phyloP scores from a whole-genome alignment of 2,888 invertebrate species.

The Lapara coniferarum region DNA sequence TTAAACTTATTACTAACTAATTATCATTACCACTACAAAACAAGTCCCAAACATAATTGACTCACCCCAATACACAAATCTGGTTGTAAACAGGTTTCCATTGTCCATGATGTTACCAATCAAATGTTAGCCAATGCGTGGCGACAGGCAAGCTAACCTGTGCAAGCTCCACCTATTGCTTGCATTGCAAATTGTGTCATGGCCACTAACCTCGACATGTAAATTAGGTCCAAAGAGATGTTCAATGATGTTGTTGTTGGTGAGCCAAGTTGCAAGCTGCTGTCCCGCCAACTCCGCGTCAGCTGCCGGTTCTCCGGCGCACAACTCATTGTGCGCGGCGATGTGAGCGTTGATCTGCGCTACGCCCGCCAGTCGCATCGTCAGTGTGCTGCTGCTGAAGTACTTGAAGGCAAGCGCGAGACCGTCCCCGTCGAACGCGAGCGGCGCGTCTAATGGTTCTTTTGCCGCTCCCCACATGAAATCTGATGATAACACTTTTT shows the following conservation, averaged over 20 bases:
- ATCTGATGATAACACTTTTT: conserved; percentile 76
- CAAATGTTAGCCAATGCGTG: too few species aligned
- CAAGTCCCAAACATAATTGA: too few species aligned
- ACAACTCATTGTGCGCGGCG: conserved; percentile 94
- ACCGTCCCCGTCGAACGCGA: conserved; percentile 95
- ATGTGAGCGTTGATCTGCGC: conserved; percentile 97
- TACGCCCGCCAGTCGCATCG: conserved; percentile 96
- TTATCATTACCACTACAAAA: too few species aligned
- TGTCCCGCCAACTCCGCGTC: conserved; percentile 94
- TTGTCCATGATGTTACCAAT: too few species aligned
- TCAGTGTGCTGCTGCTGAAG: conserved; percentile 96
- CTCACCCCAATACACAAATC: too few species aligned
- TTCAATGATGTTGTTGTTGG: conserved; percentile 94
- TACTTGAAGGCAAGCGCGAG: conserved; percentile 97
- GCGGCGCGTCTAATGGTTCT: conserved; percentile 93
- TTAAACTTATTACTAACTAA: too few species aligned
- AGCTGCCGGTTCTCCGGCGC: conserved; percentile 93
- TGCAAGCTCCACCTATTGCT: too few species aligned
- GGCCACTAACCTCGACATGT: conserved; percentile 91
- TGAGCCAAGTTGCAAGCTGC: conserved; percentile 94
- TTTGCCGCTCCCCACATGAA: conserved; percentile 98
- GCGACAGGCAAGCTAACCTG: too few species aligned
- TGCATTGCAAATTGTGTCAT: too few species aligned
- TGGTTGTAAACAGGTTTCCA: too few species aligned
- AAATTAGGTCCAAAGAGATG: conserved; percentile 98